phyloP scores from a whole-genome alignment of 2,113 vertebrate genomes.

The Ceratotherium simum region DNA sequence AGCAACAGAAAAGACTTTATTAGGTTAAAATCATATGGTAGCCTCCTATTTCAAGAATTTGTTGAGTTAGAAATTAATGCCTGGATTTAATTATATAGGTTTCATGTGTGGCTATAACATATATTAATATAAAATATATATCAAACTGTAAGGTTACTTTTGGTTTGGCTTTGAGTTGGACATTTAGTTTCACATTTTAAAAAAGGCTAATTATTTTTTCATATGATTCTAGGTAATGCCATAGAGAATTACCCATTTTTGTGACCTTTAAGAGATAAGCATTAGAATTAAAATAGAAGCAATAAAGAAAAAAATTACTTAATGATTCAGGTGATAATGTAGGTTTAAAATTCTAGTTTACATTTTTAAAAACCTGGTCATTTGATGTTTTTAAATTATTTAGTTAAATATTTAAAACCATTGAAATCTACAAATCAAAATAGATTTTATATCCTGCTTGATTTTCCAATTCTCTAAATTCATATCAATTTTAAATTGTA shows the following conservation, averaged over 20 bases:
- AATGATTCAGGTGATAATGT: conserved; percentile 22
- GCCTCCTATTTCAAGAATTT: conserved; percentile 14
- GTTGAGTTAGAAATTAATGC: conserved; percentile 52
- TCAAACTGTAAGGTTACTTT: conserved; percentile 49
- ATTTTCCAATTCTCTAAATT: conserved; percentile 11
- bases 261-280: conserved; percentile 32
- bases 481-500: conserved; percentile 43
- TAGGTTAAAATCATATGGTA: not conserved
- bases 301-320: conserved; percentile 54
- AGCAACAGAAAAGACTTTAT: conserved; percentile 52
- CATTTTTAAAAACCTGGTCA: conserved; percentile 28
- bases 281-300: conserved; percentile 51
- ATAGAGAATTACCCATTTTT: conserved; percentile 17
- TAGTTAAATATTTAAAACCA: conserved; percentile 49
- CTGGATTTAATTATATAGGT: conserved; percentile 56
- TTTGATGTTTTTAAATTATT: not conserved
- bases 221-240: not conserved
- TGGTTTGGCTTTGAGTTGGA: conserved; percentile 57
- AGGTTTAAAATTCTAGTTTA: not conserved
- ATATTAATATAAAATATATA: conserved; percentile 14
- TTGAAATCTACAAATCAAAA: conserved; percentile 50
- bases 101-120: not conserved
- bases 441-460: conserved; percentile 39
- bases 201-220: conserved; percentile 35
- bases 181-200: conserved; percentile 48